Conservation (phyloP, 2,113 vertebrate genomes). For the Pristiophorus japonicus region DNA sequence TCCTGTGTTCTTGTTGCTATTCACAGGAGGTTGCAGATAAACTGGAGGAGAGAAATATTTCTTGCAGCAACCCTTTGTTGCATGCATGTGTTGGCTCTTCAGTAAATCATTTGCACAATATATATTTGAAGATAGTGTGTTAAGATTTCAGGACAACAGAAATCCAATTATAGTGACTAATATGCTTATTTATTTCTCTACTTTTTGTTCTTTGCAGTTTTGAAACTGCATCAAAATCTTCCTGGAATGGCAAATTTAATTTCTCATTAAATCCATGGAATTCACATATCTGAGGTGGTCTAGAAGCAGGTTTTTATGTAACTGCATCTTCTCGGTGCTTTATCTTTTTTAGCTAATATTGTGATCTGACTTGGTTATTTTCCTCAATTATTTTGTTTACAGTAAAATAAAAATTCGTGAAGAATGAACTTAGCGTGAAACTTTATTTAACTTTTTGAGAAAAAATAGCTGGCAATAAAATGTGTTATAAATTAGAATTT, state of each 20-base stretch:
- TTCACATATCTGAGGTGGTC: not conserved
- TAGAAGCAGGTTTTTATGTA: not conserved
- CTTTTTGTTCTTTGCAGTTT: no score
- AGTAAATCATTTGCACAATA: no score
- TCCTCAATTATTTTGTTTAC: not conserved
- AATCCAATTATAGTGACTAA: not conserved
- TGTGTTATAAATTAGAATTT: not conserved
- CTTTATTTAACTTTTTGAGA: no score
- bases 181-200: not conserved
- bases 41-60: not conserved
- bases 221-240: not conserved
- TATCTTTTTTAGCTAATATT: not conserved
- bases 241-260: not conserved
- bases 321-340: not conserved
- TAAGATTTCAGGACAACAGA: not conserved
- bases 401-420: not conserved
- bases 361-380: not conserved
- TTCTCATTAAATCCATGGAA: no score
- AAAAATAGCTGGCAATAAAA: no score
- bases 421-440: not conserved
- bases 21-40: no score
- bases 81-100: not conserved
- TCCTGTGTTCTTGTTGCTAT: no score
- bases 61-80: not conserved
- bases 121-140: not conserved